Evolutionary conservation across 2,797 vertebrate species (phyloP).

Genomic region (Chloroceryle inda): DNA sequence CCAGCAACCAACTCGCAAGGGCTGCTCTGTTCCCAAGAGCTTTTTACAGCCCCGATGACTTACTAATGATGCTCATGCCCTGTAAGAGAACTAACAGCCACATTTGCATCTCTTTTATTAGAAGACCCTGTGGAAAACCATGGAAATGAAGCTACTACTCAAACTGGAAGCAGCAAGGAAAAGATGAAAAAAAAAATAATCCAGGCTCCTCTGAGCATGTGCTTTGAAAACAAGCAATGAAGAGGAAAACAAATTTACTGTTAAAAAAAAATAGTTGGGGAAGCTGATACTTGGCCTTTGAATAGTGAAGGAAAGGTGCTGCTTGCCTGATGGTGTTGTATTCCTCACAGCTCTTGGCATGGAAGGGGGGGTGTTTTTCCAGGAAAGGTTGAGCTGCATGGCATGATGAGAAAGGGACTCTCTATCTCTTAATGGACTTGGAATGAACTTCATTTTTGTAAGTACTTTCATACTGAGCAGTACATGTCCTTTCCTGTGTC

Average conservation of each 20-base stretch:
- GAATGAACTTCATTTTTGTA: slow-evolving; percentile 22
- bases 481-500: background rate
- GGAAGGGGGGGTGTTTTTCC: background rate
- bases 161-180: slow-evolving; percentile 4
- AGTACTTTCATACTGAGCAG: slow-evolving; percentile 1
- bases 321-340: background rate
- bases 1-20: background rate
- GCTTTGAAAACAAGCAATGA: slow-evolving; percentile 16
- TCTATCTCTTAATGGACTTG: slow-evolving; percentile 15
- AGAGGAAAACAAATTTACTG: background rate
- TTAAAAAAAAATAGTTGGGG: background rate
- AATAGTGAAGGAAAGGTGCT: background rate
- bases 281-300: background rate
- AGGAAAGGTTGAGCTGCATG: background rate
- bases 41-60: slow-evolving; percentile 5
- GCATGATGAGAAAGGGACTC: background rate
- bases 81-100: background rate
- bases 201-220: slow-evolving; percentile 10
- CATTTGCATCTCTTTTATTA: background rate
- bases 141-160: background rate
- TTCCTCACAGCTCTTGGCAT: background rate
- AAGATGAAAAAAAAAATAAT: background rate
- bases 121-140: background rate
- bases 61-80: background rate
- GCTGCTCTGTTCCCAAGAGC: background rate